Evolutionary conservation across 2,113 vertebrate genomes (phyloP).

Genomic region (Ptychochromis oligacanthus): DNA sequence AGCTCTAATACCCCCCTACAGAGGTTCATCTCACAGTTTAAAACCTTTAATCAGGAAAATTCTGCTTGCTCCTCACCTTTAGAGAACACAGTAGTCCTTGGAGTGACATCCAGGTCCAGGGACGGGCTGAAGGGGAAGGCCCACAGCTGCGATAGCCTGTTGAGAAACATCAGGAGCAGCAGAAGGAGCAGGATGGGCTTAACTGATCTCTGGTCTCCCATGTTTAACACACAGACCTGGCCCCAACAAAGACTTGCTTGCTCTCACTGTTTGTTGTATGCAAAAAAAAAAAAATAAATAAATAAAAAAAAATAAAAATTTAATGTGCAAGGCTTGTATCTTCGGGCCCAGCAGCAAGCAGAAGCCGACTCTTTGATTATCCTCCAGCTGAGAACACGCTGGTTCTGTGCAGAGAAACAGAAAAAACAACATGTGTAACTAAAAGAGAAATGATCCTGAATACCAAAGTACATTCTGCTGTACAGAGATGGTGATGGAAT

Average conservation of each 20-base stretch:
- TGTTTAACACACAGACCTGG: conserved; percentile 36
- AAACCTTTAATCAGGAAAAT: accelerated
- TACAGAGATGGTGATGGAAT: not conserved
- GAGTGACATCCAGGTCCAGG: conserved; percentile 77
- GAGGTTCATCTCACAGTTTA: not conserved
- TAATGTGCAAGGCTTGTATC: not conserved
- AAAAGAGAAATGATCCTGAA: not conserved
- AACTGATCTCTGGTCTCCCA: conserved; percentile 47
- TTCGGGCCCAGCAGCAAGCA: conserved; percentile 4
- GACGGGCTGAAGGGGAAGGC: conserved; percentile 81
- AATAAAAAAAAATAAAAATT: not conserved
- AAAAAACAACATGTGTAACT: conserved; percentile 5
- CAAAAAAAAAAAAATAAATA: not conserved
- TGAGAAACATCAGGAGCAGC: conserved; percentile 49
- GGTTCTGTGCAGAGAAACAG: conserved; percentile 38
- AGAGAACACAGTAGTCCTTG: conserved; percentile 76
- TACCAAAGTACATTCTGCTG: not conserved
- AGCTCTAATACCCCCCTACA: not conserved
- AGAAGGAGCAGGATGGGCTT: conserved; percentile 35
- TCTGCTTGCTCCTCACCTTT: conserved; percentile 65
- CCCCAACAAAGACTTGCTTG: conserved; percentile 1
- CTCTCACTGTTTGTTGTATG: conserved; percentile 6
- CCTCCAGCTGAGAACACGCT: conserved; percentile 39
- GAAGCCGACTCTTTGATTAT: conserved; percentile 42
- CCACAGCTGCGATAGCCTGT: conserved; percentile 56